These are phyloP conservation scores for Drosophila birchii DNA, from an alignment of 2,888 invertebrate species.

Conservation along the genomic window DNA sequence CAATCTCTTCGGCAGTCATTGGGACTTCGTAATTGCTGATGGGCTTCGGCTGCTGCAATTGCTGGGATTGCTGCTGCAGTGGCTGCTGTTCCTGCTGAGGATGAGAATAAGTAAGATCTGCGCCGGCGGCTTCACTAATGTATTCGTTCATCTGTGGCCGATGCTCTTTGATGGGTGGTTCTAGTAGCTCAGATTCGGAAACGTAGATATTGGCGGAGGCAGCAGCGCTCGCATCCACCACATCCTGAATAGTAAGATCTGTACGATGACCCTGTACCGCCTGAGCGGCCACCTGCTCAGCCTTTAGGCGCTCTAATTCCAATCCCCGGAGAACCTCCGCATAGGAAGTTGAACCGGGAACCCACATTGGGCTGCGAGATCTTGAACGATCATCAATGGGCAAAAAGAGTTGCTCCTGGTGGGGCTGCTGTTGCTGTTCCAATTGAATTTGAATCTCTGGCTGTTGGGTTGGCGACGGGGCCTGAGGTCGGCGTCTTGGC, in stretches of 20 bases:
- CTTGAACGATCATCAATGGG: conserved; percentile 84
- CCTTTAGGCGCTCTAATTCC: conserved; percentile 79
- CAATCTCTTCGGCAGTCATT: conserved; percentile 82
- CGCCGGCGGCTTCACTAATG: conserved; percentile 28
- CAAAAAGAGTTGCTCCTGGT: conserved; percentile 61
- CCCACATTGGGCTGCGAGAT: conserved; percentile 90
- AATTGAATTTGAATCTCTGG: conserved; percentile 28
- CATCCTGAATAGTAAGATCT: conserved; percentile 71
- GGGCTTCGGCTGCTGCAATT: conserved; percentile 11
- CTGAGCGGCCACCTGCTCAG: conserved; percentile 63
- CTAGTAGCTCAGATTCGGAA: conserved; percentile 23
- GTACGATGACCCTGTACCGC: conserved; percentile 43
- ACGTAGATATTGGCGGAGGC: conserved; percentile 48
- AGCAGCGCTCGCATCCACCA: conserved; percentile 64
- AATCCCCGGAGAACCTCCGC: conserved; percentile 91
- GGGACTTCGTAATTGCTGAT: conserved; percentile 60
- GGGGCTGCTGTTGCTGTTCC: conserved; percentile 25
- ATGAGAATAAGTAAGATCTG: conserved; percentile 44
- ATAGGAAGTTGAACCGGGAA: conserved; percentile 90
- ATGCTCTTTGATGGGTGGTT: conserved; percentile 31
- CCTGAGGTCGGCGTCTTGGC: conserved; percentile 70
- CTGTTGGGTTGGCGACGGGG: conserved; percentile 6
- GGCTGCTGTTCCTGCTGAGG: conserved; percentile 33
- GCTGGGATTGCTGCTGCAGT: conserved; percentile 14
- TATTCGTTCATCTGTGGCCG: conserved; percentile 41